phyloP scores from a whole-genome alignment of 2,888 invertebrate genomes.

The Callosobruchus maculatus region DNA sequence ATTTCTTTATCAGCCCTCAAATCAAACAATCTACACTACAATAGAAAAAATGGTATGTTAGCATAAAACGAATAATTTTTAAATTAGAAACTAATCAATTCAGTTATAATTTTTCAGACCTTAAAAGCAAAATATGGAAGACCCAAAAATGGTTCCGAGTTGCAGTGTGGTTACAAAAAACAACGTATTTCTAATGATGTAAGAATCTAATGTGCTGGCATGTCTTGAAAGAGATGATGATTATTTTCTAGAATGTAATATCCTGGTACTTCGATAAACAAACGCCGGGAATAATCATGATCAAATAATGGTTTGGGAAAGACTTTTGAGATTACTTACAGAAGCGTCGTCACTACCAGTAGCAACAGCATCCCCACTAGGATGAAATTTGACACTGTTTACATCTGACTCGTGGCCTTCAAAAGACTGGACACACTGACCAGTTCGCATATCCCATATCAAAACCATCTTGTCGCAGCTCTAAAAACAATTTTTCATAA shows the following conservation, averaged over 20 bases:
- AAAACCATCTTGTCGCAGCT: conserved; percentile 96
- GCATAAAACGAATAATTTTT: not conserved
- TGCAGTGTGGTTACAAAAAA: too few relatives aligned
- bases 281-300: too few relatives aligned
- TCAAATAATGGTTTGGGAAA: too few relatives aligned
- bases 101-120: too few relatives aligned
- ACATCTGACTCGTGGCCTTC: conserved; percentile 99
- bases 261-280: too few relatives aligned
- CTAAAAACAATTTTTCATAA: conserved; percentile 45
- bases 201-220: conserved; percentile 24
- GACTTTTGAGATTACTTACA: conserved; percentile 49
- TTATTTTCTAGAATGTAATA: too few relatives aligned
- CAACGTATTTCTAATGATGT: conserved; percentile 1
- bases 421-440: conserved; percentile 97
- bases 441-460: conserved; percentile 98
- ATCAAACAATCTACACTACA: conserved; percentile 91
- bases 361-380: conserved; percentile 97
- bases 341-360: conserved; percentile 98
- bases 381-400: conserved; percentile 96
- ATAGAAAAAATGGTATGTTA: conserved; percentile 16
- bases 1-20: conserved; percentile 97
- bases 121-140: too few relatives aligned
- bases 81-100: too few relatives aligned
- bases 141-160: too few relatives aligned
- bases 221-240: too few relatives aligned